phyloP scores from a whole-genome alignment of 2,888 invertebrate genomes.

The Trichopoda pennipes region DNA sequence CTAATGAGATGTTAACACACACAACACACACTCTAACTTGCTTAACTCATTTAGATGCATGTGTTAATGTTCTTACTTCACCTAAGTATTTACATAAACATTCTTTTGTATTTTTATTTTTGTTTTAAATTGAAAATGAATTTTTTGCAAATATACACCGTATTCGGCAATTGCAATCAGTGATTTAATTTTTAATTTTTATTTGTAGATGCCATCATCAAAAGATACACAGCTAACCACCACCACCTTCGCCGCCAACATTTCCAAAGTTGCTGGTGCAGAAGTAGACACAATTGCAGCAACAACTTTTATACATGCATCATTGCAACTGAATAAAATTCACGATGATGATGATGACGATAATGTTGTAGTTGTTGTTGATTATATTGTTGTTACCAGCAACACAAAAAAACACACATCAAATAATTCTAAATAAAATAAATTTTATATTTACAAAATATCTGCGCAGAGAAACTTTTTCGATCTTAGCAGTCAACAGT shows the following conservation, averaged over 20 bases:
- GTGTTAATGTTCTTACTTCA: neutral
- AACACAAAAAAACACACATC: slow-evolving; percentile 8
- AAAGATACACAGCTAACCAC: slow-evolving; percentile 7
- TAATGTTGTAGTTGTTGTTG: slow-evolving; percentile 27
- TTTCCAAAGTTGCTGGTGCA: neutral
- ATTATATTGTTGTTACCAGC: slow-evolving; percentile 41
- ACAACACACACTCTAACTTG: slow-evolving; percentile 1
- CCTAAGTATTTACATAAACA: neutral
- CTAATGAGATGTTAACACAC: slow-evolving; percentile 5
- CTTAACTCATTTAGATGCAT: neutral
- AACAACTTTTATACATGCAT: slow-evolving; percentile 26
- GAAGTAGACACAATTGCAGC: slow-evolving; percentile 2
- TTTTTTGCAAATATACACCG: neutral
- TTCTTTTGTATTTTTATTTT: neutral
- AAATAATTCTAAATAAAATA: slow-evolving; percentile 39
- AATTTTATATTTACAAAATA: slow-evolving; percentile 10
- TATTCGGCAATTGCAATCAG: slow-evolving; percentile 12
- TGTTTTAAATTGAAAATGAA: neutral
- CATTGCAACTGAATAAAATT: slow-evolving; percentile 20
- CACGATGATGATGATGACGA: slow-evolving; percentile 8
- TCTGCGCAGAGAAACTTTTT: neutral
- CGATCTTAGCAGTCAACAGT: neutral
- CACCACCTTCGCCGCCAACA: neutral
- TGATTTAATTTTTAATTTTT: slow-evolving; percentile 50
- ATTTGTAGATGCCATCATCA: slow-evolving; percentile 15